Evolutionary conservation across 2,797 vertebrate species (phyloP), one percentile per base, ranked within the genome.

Genomic region (Margarornis squamiger): DNA sequence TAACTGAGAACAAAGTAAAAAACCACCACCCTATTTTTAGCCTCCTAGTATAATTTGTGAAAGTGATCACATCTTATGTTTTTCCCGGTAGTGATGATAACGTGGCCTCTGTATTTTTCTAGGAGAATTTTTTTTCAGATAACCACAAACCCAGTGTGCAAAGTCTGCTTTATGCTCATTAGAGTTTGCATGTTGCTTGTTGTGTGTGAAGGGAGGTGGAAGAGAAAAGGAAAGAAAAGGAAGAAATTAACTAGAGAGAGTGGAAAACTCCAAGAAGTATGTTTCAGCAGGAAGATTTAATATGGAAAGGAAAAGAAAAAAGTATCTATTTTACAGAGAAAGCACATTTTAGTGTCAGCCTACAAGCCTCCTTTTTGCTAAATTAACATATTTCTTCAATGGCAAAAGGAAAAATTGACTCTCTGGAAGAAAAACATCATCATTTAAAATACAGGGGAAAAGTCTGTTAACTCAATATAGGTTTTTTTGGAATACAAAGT

Each of bases 381-480:
- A 67, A 43, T 73, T 66, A 93, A 72, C 34, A 24, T 55, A 61
- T 55, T 95, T 88, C 41, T 79, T 92, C 58, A 38, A 26, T 66
- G 86, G 72, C 49, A 86, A 78, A 90, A 90, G 36, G 29, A 84
- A 95, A 92, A 96, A 67, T 10, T 68, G 19, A 74, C 74, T 90
- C 22, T 77, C 89, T 61, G 38, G 39, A 57, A 81, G 65, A 57
- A 83, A 92, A 67, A 71, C 41, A 2, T 54, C 43, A 27, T 43
- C 2, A 24, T 78, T 95, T 82, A 81, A 94, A 95, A 89, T 46
- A 63, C 48, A 78, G 57, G 57, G 38, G 51, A 92, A 95, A 93
- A 58, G 76, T 74, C 41, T 78, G 24, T 65, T 73, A 96, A 95
- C 51, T 93, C 87, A 78, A 29, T 95, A 49, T 62, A 34, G 14